Evolutionary conservation across 1,140 invertebrate species (phyloP).

Genomic region (Belonocnema kinseyi): DNA sequence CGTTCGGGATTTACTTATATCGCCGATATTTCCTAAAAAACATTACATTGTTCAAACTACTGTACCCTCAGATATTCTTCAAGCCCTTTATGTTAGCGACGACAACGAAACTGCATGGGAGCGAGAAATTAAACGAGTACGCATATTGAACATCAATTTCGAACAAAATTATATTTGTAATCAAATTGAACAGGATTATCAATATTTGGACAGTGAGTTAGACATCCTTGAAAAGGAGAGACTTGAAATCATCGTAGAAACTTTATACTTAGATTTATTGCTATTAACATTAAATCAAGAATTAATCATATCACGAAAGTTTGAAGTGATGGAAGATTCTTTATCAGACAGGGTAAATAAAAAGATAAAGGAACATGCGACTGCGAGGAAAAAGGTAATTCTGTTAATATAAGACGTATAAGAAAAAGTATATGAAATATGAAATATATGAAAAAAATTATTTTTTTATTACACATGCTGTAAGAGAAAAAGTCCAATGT

Average conservation of each 20-base stretch:
- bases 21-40: not conserved
- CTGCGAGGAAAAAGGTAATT: constrained; percentile 48
- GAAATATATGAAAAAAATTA: no score
- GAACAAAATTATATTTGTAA: constrained; percentile 81
- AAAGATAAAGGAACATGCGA: constrained; percentile 61
- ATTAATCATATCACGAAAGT: constrained; percentile 85
- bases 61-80: constrained; percentile 34
- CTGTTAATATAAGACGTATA: no score
- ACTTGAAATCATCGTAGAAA: constrained; percentile 79
- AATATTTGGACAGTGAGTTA: constrained; percentile 82
- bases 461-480: not conserved
- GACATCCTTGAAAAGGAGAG: constrained; percentile 79
- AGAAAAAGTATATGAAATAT: no score
- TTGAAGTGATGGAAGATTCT: constrained; percentile 82
- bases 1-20: not conserved
- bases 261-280: constrained; percentile 80
- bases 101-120: constrained; percentile 59
- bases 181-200: constrained; percentile 77
- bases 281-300: constrained; percentile 88
- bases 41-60: constrained; percentile 21
- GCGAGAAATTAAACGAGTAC: constrained; percentile 65
- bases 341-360: constrained; percentile 78
- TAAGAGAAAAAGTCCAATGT: no score
- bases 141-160: constrained; percentile 71
- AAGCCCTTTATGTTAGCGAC: constrained; percentile 44